These are phyloP conservation scores for Gymnoscopelus braueri DNA, from an alignment of 2,797 vertebrate genomes.

Conservation along the genomic window DNA sequence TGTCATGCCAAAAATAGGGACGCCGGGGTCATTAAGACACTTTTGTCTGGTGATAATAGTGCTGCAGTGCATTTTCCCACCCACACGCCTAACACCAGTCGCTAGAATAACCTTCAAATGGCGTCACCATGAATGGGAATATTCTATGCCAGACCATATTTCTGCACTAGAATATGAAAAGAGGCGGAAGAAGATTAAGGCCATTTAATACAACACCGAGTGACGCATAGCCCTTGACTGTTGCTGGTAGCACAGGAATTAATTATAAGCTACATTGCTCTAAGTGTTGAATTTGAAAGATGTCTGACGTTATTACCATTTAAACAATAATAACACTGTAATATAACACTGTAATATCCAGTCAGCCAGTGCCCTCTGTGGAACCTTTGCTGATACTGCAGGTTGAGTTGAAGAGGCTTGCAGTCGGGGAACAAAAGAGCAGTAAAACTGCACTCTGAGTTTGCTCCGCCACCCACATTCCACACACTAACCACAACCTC, in stretches of 20 bases:
- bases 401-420: conserved; percentile 15
- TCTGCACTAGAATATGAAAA: conserved; percentile 2
- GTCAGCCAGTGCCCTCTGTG: conserved; percentile 59
- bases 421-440: conserved; percentile 11
- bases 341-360: background rate
- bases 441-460: background rate
- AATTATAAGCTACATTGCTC: background rate
- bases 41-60: background rate
- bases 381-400: conserved; percentile 39
- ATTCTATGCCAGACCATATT: background rate
- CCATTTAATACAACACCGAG: background rate
- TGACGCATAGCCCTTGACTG: too few species aligned
- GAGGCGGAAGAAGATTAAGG: too few species aligned
- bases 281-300: background rate
- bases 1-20: too few species aligned
- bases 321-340: background rate
- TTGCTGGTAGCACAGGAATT: background rate
- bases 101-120: background rate
- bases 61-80: background rate
- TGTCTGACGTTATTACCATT: background rate
- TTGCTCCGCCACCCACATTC: conserved; percentile 36
- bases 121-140: background rate
- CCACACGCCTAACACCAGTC: background rate
- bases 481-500: conserved; percentile 38
- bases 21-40: background rate